Conservation (phyloP, 2,888 invertebrate genomes). For the Vesta saturnalis region DNA sequence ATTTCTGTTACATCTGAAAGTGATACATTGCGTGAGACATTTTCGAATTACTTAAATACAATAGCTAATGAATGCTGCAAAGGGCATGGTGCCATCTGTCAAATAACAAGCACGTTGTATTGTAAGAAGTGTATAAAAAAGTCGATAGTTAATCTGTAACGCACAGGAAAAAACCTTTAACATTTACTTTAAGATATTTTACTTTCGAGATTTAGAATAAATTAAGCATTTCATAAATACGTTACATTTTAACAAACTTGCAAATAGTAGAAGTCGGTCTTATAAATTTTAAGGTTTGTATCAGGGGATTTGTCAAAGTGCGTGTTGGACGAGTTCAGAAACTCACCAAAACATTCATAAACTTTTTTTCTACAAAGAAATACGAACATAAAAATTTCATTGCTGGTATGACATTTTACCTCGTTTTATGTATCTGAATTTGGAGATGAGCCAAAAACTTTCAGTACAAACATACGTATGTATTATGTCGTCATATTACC, state of each 20-base stretch:
- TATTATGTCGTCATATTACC: not conserved
- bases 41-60: constrained; percentile 17
- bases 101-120: constrained; percentile 6
- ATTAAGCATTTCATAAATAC: not conserved
- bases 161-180: too few species aligned
- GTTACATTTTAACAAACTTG: constrained; percentile 18
- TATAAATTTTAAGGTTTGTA: constrained; percentile 23
- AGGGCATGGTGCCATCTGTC: constrained; percentile 17
- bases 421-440: constrained; percentile 5
- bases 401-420: constrained; percentile 20
- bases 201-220: too few species aligned
- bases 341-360: constrained; percentile 31
- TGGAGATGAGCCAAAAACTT: not conserved
- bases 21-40: constrained; percentile 30
- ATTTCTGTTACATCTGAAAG: constrained; percentile 12
- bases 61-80: constrained; percentile 24
- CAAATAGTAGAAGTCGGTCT: constrained; percentile 12
- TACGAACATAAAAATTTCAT: constrained; percentile 29
- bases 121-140: not conserved
- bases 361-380: constrained; percentile 29
- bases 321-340: constrained; percentile 28
- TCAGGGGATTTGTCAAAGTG: constrained; percentile 29
- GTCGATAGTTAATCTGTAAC: too few species aligned
- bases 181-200: too few species aligned
- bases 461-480: not conserved